Base-by-base conservation (phyloP, 2,888 invertebrate genomes). In the Trissolcus brochymenae region DNA sequence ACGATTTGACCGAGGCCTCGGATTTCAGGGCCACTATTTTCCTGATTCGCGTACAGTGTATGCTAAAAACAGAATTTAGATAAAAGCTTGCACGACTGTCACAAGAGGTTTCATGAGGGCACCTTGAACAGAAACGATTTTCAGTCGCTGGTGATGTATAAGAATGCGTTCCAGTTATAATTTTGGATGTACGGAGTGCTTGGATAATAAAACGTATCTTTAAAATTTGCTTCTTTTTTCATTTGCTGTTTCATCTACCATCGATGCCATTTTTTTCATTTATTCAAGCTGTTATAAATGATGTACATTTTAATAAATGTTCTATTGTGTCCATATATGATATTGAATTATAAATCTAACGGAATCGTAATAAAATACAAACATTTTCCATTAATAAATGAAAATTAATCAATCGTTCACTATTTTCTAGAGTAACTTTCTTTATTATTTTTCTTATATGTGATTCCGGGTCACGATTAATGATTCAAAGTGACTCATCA, bases 161-260 rank as follows among this genome's bases (percentile, higher is more conserved):
- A 21, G 56, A 57, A 72, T 59, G 71, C 71, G 64, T 72, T 72
- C 40, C 57, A 64, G 46, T 35, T 64, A 59, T 64, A 53, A 72
- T 64, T 72, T 64, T 54, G 43, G 57, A 64, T 65, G 64, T 65
- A 71, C 11, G 62, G 70, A 71, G 49, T 70, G 62, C 51, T 71
- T 62, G 62, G 46, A 72, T 64, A 72, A 64, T 65, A 64, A 65
- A 64, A 64, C 57, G 62, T 64, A 71, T 71, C 56, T 64, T 71
- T 29, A 71, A 57, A 62, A 60, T 41, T 41, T 41, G 1, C 14
- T 46, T 6, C 14, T 14, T 2, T 6, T 43, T 40, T 59, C 14
- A 67, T 49, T 35, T 3, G 46, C 55, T 55, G 29, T 49, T 65
- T 55, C 6, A n/a, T n/a, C n/a, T n/a, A n/a, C 11, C 41, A n/a